Percentiles rank a stretch among this genome's conserved stretches.
Evolutionary conservation across 2,113 vertebrate genomes (phyloP).

Genomic region (Coreoperca whiteheadi): DNA sequence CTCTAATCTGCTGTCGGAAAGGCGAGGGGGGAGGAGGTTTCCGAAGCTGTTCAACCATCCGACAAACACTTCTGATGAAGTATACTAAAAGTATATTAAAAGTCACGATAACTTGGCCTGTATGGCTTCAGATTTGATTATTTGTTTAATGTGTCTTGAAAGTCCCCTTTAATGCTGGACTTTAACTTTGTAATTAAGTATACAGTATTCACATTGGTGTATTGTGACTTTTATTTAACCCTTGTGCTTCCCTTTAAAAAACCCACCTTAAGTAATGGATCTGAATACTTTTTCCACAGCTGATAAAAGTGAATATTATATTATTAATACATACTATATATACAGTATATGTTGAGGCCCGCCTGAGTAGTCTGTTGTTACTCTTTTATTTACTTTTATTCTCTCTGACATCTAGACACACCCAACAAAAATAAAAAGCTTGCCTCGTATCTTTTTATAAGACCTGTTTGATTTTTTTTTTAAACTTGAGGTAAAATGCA

Average conservation of each 20-base stretch:
- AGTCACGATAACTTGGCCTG: not conserved
- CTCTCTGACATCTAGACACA: conserved; percentile 3
- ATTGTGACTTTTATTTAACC: not conserved
- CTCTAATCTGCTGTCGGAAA: too few species aligned
- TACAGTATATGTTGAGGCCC: too few species aligned
- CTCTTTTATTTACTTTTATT: not conserved
- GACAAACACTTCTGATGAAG: too few species aligned
- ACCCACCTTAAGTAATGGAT: not conserved
- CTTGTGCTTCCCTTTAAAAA: too few species aligned
- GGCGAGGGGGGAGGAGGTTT: not conserved
- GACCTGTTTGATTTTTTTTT: not conserved
- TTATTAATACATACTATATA: too few species aligned
- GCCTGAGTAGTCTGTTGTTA: not conserved
- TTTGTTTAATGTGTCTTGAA: not conserved
- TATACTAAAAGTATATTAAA: not conserved
- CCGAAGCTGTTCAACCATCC: not conserved
- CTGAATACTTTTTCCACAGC: not conserved
- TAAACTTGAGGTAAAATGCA: conserved; percentile 46
- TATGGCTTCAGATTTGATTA: not conserved
- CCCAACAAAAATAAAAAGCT: conserved; percentile 11
- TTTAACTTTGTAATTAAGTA: not conserved
- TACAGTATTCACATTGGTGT: not conserved
- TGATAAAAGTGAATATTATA: not conserved
- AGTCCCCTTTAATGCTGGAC: not conserved
- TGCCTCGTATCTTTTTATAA: conserved; percentile 29